These are phyloP conservation scores for Meloe dianella DNA, from an alignment of 2,888 invertebrate species.

Conservation along the genomic window DNA sequence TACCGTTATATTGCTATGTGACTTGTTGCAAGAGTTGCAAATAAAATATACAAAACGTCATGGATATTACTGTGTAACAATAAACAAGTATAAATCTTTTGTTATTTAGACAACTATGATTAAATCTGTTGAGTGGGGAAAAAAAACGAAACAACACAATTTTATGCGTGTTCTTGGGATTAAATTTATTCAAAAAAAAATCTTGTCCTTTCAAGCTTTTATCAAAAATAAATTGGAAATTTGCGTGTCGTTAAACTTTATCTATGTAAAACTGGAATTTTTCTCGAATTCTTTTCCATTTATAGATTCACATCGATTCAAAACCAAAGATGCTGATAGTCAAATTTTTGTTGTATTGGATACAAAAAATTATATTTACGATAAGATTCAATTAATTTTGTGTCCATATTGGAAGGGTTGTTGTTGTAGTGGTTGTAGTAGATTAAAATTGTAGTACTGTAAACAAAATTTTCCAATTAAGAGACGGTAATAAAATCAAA, in stretches of 20 bases:
- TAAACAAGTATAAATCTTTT: constrained; percentile 1
- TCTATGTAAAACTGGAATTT: constrained; percentile 6
- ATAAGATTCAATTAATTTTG: background rate
- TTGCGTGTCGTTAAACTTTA: constrained; percentile 3
- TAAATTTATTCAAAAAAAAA: background rate
- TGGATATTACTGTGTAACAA: background rate
- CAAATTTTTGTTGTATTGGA: too few relatives aligned
- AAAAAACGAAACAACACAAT: background rate
- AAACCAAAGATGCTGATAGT: too few relatives aligned
- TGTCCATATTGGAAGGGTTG: background rate
- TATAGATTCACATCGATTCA: too few relatives aligned
- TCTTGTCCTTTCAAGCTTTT: background rate
- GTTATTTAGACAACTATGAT: background rate
- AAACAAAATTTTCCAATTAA: constrained; percentile 34
- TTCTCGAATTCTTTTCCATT: too few relatives aligned
- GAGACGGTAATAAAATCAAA: constrained; percentile 27
- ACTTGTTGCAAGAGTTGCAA: too few relatives aligned
- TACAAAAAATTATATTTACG: background rate
- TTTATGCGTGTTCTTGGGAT: background rate
- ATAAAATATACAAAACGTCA: background rate
- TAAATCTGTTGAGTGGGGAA: background rate
- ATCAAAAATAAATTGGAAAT: constrained; percentile 5
- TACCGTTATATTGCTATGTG: too few relatives aligned
- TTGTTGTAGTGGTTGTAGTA: background rate
- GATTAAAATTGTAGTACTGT: constrained; percentile 26